Percentiles rank a stretch among this genome's conserved stretches.
Conservation (phyloP, 1,140 invertebrate genomes). For the Macrostomum lignano region DNA sequence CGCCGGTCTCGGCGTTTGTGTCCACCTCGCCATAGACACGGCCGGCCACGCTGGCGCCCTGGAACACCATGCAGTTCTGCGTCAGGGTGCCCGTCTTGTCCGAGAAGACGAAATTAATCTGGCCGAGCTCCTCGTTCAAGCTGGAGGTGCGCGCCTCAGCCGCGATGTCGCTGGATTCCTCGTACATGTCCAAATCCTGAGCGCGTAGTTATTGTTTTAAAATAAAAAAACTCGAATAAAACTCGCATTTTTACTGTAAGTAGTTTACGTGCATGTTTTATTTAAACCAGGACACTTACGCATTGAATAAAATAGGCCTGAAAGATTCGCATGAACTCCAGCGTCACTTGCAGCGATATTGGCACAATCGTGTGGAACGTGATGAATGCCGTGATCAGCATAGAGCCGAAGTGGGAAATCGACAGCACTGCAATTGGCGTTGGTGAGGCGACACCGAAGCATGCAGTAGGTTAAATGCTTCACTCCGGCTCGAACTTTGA, state of each 20-base stretch:
- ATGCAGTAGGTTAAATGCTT: too few relatives aligned
- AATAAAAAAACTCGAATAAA: too few relatives aligned
- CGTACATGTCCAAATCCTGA: slow-evolving; percentile 89
- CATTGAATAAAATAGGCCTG: slow-evolving; percentile 34
- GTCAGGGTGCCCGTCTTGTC: slow-evolving; percentile 89
- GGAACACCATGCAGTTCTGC: slow-evolving; percentile 91
- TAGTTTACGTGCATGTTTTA: too few relatives aligned
- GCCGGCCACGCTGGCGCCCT: slow-evolving; percentile 53
- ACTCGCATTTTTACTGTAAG: too few relatives aligned
- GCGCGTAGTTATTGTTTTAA: too few relatives aligned
- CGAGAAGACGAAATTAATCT: slow-evolving; percentile 76
- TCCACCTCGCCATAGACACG: slow-evolving; percentile 34
- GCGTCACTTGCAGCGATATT: slow-evolving; percentile 87
- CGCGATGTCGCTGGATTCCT: slow-evolving; percentile 59
- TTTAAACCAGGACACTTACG: too few relatives aligned
- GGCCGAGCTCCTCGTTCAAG: slow-evolving; percentile 90
- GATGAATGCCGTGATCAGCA: slow-evolving; percentile 91
- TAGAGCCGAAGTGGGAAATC: slow-evolving; percentile 74
- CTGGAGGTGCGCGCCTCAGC: slow-evolving; percentile 90
- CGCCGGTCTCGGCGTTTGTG: too few relatives aligned
- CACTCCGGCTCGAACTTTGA: too few relatives aligned
- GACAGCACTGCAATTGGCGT: too few relatives aligned
- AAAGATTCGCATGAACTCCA: slow-evolving; percentile 86
- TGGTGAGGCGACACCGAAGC: too few relatives aligned
- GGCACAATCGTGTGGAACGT: slow-evolving; percentile 98